Percentiles rank a stretch among this genome's conserved stretches.
These are phyloP conservation scores for Cirrhinus molitorella DNA, from an alignment of 2,797 vertebrate species.

Conservation along the genomic window DNA sequence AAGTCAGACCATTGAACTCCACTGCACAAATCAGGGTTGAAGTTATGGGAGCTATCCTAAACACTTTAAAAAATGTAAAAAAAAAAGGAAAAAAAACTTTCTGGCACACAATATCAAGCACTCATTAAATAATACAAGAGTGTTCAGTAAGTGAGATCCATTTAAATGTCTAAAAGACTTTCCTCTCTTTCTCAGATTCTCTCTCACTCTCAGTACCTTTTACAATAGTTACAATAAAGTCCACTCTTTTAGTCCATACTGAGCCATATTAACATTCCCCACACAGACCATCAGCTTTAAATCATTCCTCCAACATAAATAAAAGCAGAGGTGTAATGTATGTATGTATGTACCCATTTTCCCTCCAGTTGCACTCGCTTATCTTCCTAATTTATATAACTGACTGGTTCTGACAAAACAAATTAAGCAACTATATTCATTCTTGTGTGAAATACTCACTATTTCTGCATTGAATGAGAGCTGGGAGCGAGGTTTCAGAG, in stretches of 20 bases:
- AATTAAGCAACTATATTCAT: background rate
- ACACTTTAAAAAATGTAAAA: background rate
- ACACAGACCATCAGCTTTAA: background rate
- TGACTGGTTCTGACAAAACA: background rate
- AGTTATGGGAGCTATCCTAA: background rate
- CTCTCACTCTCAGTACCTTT: background rate
- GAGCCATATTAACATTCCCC: background rate
- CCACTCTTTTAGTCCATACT: background rate
- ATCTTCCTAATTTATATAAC: background rate
- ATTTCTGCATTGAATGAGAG: background rate
- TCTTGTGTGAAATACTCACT: background rate
- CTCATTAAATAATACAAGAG: background rate
- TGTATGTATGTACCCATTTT: background rate
- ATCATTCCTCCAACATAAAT: no score
- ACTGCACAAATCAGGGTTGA: background rate
- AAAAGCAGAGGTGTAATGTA: background rate
- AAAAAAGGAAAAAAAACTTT: background rate
- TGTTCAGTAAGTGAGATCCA: background rate
- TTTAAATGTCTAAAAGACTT: background rate
- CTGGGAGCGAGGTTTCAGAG: background rate
- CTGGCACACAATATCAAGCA: background rate
- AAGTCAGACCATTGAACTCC: background rate
- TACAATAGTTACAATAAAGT: background rate
- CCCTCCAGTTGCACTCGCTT: background rate
- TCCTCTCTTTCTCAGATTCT: background rate